A percentile compares a stretch with the other conserved stretches of the same genome.
Evolutionary conservation across 1,140 invertebrate species (phyloP).

Genomic region (Saccostrea glomerata): DNA sequence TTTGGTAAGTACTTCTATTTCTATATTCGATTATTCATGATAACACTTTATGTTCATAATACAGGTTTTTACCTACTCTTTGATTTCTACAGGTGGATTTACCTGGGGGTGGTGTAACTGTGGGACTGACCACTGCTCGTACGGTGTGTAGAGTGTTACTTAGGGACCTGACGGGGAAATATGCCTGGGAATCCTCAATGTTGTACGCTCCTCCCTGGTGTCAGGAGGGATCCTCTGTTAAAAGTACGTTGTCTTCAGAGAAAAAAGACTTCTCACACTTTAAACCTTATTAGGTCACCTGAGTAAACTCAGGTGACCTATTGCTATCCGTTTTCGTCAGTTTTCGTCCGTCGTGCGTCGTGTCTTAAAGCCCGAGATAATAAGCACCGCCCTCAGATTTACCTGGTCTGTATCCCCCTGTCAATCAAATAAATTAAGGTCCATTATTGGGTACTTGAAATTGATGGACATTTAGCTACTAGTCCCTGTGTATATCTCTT

Average conservation of each 20-base stretch:
- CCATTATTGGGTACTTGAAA: too few species aligned
- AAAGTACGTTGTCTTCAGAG: constrained; percentile 60
- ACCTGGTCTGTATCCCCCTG: too few species aligned
- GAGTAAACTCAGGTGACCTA: too few species aligned
- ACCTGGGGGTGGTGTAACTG: constrained; percentile 91
- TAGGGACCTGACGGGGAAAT: constrained; percentile 96
- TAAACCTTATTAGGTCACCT: too few species aligned
- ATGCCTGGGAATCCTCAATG: constrained; percentile 96
- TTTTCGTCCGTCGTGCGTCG: too few species aligned
- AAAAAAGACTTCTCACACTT: not conserved
- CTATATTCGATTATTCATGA: not conserved
- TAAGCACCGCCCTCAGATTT: too few species aligned
- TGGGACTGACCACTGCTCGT: constrained; percentile 81
- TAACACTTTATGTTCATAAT: not conserved
- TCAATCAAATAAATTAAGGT: too few species aligned
- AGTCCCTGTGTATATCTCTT: too few species aligned
- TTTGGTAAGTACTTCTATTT: constrained; percentile 78
- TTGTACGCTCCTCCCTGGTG: constrained; percentile 84
- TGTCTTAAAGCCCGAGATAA: too few species aligned
- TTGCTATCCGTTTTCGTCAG: too few species aligned
- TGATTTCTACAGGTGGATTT: constrained; percentile 81
- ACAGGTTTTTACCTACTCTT: not conserved
- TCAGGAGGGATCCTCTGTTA: constrained; percentile 73
- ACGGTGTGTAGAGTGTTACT: constrained; percentile 90
- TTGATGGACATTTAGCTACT: too few species aligned